Evolutionary conservation across 2,797 vertebrate species (phyloP).

Genomic region (Sparidentex hasta): DNA sequence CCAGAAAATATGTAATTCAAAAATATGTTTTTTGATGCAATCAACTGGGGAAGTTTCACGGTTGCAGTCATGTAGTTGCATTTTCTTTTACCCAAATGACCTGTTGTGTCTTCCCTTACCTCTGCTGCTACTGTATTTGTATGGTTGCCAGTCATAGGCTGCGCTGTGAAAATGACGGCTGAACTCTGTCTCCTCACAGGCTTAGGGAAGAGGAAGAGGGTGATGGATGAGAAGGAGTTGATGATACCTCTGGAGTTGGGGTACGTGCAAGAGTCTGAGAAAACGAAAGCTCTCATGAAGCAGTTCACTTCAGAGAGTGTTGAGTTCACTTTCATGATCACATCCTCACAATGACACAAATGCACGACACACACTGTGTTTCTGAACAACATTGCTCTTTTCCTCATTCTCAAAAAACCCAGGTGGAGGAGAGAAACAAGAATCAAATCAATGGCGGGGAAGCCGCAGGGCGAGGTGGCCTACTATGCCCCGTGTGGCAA

Average conservation of each 20-base stretch:
- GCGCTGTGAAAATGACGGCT: conserved; percentile 42
- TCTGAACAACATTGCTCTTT: conserved; percentile 18
- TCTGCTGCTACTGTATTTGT: conserved; percentile 21
- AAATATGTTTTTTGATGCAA: too few relatives aligned
- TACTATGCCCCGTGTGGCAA: conserved; percentile 97
- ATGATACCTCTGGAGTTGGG: conserved; percentile 95
- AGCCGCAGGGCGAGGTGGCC: conserved; percentile 94
- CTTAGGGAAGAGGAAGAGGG: conserved; percentile 93
- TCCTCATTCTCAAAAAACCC: conserved; percentile 35
- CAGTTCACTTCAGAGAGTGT: conserved; percentile 4
- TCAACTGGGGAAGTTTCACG: too few relatives aligned
- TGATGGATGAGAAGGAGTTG: conserved; percentile 93
- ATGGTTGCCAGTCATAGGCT: conserved; percentile 18
- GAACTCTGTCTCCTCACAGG: conserved; percentile 82
- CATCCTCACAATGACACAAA: background rate
- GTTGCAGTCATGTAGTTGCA: too few relatives aligned
- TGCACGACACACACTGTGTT: conserved; percentile 7
- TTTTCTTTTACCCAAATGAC: too few relatives aligned
- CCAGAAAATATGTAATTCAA: too few relatives aligned
- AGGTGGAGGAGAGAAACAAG: conserved; percentile 98
- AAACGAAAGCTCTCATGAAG: conserved; percentile 27
- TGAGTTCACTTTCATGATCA: background rate
- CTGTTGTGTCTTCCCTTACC: background rate
- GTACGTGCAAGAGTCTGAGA: conserved; percentile 84
- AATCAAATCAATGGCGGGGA: conserved; percentile 92